These are phyloP conservation scores for Takifugu bimaculatus DNA, from an alignment of 2,113 vertebrate genomes.

Conservation along the genomic window DNA sequence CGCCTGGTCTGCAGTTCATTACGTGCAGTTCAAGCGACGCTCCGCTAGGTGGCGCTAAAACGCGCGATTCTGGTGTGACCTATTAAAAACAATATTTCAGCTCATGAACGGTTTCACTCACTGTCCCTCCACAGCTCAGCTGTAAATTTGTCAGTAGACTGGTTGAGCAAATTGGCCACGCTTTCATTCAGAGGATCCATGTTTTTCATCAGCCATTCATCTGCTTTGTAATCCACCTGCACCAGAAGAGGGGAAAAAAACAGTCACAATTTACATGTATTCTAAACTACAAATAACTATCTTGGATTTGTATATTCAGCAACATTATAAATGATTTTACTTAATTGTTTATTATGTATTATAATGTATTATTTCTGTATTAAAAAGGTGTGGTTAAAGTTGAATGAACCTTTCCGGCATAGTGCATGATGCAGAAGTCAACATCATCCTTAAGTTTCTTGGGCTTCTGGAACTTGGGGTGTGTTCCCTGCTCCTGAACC, in stretches of 20 bases:
- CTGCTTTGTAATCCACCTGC: conserved; percentile 97
- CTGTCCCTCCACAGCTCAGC: conserved; percentile 95
- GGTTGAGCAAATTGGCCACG: conserved; percentile 89
- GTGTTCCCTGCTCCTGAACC: conserved; percentile 88
- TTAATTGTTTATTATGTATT: too few species aligned
- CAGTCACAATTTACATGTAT: neutral
- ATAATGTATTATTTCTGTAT: too few species aligned
- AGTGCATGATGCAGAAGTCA: conserved; percentile 95
- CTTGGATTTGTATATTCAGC: too few species aligned
- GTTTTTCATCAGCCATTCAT: conserved; percentile 98
- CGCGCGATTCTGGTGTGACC: neutral
- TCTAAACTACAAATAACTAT: too few species aligned
- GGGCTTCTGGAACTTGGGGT: conserved; percentile 95
- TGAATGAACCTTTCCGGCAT: conserved; percentile 88
- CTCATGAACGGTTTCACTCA: conserved; percentile 61
- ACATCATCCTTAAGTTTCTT: conserved; percentile 96
- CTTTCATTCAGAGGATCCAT: conserved; percentile 98
- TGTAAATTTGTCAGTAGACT: conserved; percentile 93
- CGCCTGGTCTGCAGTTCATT: too few species aligned
- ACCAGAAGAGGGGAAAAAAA: neutral
- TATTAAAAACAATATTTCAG: too few species aligned
- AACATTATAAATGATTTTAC: neutral
- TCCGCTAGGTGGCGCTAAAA: neutral
- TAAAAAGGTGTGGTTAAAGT: neutral
- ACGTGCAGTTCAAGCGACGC: too few species aligned